These are phyloP conservation scores for Recurvirostra avosetta DNA, from an alignment of 2,113 vertebrate genomes.

Conservation along the genomic window DNA sequence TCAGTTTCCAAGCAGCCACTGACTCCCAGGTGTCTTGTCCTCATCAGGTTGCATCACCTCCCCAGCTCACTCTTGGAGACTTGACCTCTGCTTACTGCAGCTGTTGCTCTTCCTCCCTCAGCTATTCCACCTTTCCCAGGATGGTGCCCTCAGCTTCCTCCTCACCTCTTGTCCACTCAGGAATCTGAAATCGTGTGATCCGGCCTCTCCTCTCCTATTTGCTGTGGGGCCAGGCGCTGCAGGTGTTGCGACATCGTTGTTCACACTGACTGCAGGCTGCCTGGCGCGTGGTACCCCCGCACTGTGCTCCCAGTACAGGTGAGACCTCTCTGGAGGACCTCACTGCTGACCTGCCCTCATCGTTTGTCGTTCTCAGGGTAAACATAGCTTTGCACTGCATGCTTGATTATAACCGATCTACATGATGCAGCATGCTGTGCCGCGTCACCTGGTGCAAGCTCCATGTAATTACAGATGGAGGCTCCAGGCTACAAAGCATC, in stretches of 20 bases:
- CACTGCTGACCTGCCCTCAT: background rate
- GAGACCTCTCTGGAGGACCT: background rate
- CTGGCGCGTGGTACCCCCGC: accelerated
- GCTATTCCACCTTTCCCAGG: background rate
- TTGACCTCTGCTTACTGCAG: background rate
- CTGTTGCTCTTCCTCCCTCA: background rate
- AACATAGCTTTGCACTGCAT: background rate
- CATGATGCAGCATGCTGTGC: accelerated
- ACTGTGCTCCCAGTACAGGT: background rate
- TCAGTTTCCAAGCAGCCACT: background rate
- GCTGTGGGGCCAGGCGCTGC: accelerated
- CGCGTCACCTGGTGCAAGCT: background rate
- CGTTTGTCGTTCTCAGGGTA: background rate
- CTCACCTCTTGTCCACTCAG: background rate
- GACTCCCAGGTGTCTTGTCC: background rate
- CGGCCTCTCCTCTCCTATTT: background rate
- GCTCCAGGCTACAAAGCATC: background rate
- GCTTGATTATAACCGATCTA: background rate
- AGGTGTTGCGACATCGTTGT: background rate
- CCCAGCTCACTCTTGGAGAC: background rate
- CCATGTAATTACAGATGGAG: background rate
- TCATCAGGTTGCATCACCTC: background rate
- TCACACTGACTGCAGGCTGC: background rate
- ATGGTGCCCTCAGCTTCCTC: background rate
- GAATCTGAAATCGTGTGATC: background rate